These are phyloP conservation scores for Percopsis transmontana DNA, from an alignment of 2,113 vertebrate species.

Conservation along the genomic window DNA sequence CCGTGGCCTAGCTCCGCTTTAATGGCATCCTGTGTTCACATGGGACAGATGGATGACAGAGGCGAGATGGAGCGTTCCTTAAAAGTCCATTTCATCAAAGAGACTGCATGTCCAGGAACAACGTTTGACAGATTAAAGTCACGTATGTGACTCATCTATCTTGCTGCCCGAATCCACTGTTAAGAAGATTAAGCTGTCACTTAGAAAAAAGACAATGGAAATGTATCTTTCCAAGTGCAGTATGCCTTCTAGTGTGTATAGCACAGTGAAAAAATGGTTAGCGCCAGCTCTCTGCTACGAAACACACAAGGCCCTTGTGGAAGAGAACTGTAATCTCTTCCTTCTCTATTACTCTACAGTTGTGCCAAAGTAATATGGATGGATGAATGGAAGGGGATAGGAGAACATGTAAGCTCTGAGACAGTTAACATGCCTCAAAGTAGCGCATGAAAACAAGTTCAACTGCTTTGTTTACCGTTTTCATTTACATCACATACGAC, in stretches of 20 bases:
- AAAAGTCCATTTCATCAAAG: constrained; percentile 32
- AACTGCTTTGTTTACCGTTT: background rate
- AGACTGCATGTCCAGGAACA: constrained; percentile 27
- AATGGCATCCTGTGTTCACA: constrained; percentile 36
- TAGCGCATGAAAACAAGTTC: background rate
- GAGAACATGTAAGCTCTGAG: background rate
- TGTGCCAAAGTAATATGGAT: background rate
- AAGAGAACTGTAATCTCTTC: background rate
- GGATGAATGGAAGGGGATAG: background rate
- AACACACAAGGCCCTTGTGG: background rate
- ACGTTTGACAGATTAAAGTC: constrained; percentile 25
- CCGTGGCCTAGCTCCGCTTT: constrained; percentile 24
- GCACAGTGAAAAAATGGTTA: background rate
- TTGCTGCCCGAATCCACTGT: constrained; percentile 4
- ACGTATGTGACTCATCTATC: background rate
- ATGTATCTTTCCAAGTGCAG: background rate
- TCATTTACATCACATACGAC: background rate
- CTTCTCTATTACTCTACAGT: background rate
- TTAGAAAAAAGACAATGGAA: constrained; percentile 3
- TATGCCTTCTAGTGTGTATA: background rate
- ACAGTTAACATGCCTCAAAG: background rate
- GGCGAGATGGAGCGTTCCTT: constrained; percentile 14
- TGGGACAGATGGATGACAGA: constrained; percentile 56
- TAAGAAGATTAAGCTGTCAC: constrained; percentile 11
- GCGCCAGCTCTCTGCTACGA: background rate